Percentiles rank a stretch among this genome's conserved stretches.
Evolutionary conservation across 2,797 vertebrate genomes (phyloP).

Genomic region (Oreochromis grahami): DNA sequence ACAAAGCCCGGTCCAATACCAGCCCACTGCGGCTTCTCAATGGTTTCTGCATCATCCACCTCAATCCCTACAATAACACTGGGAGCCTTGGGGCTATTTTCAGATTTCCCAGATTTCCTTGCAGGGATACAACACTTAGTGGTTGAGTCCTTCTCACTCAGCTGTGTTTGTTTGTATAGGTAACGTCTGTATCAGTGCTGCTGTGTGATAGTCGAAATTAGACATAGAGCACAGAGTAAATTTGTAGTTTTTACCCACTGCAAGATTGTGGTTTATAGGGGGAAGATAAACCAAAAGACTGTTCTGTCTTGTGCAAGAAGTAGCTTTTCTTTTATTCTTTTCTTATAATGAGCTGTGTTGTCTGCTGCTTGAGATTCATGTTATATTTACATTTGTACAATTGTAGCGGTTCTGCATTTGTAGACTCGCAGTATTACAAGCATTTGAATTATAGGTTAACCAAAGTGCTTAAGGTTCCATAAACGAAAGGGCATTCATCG

Average conservation of each 20-base stretch:
- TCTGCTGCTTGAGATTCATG: background rate
- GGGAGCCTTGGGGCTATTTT: conserved; percentile 74
- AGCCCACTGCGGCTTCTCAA: conserved; percentile 64
- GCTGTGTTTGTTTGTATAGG: conserved; percentile 68
- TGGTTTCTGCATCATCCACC: conserved; percentile 77
- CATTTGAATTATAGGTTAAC: background rate
- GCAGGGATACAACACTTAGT: conserved; percentile 70
- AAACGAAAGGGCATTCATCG: background rate
- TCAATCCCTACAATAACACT: conserved; percentile 78
- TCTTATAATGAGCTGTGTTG: background rate
- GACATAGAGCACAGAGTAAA: conserved; percentile 28
- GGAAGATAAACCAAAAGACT: background rate
- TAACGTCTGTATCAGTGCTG: conserved; percentile 53
- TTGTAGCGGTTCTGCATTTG: background rate
- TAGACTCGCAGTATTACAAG: background rate
- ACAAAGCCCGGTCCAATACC: conserved; percentile 70
- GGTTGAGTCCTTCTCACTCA: conserved; percentile 62
- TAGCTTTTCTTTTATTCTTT: background rate
- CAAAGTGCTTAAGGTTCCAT: background rate
- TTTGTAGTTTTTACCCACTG: conserved; percentile 27
- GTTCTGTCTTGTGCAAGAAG: background rate
- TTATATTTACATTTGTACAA: background rate
- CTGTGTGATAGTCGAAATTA: conserved; percentile 52
- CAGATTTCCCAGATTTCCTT: conserved; percentile 77
- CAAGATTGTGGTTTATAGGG: conserved; percentile 13